Evolutionary conservation across 2,113 vertebrate species (phyloP).

Genomic region (Carollia perspicillata): DNA sequence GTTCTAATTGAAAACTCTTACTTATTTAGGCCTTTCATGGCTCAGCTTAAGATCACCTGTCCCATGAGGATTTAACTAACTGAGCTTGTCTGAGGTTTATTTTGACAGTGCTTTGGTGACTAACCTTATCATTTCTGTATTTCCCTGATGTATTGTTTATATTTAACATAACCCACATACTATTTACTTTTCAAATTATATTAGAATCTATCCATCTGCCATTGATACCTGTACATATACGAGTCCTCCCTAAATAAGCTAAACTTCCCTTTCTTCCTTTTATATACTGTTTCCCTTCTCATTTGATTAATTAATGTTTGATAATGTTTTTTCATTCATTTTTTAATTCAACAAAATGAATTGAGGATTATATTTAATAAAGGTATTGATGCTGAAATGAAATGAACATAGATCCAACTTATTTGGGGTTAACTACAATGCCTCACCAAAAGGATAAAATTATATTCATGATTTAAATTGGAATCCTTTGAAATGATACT

Average conservation of each 20-base stretch:
- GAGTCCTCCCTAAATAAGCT: not conserved
- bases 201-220: not conserved
- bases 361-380: not conserved
- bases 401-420: not conserved
- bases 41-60: not conserved
- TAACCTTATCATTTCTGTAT: not conserved
- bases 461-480: not conserved
- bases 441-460: not conserved
- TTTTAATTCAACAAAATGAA: not conserved
- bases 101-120: not conserved
- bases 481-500: not conserved
- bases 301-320: not conserved
- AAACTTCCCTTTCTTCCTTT: not conserved
- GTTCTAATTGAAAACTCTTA: not conserved
- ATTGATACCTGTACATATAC: not conserved
- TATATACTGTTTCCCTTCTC: not conserved
- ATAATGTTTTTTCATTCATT: not conserved
- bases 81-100: not conserved
- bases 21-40: not conserved
- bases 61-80: not conserved
- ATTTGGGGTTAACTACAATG: not conserved
- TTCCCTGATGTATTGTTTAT: not conserved
- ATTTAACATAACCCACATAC: not conserved
- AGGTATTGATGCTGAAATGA: not conserved
- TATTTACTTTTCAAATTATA: not conserved